phyloP scores from a whole-genome alignment of 2,888 invertebrate species.

The Gymnocheta viridis region DNA sequence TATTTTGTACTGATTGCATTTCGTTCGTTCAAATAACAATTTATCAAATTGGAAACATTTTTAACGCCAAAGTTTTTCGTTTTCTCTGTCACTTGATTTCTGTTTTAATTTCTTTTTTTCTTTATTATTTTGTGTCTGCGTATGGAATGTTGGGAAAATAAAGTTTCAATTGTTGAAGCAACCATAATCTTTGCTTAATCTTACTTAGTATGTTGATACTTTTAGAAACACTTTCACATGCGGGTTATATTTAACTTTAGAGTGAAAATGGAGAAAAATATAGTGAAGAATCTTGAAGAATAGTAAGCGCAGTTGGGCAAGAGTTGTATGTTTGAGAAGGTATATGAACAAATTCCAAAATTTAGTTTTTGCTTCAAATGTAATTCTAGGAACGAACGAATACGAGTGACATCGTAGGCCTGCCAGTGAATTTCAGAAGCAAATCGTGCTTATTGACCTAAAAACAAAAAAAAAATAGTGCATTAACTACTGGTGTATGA shows the following conservation, averaged over 20 bases:
- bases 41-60: conserved; percentile 69
- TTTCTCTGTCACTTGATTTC: conserved; percentile 23
- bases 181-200: conserved; percentile 68
- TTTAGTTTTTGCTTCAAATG: no score
- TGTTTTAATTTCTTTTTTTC: conserved; percentile 14
- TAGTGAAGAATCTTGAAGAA: background rate
- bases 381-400: no score
- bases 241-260: conserved; percentile 36
- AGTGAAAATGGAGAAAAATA: background rate
- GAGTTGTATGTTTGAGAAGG: no score
- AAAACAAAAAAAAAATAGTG: no score
- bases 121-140: conserved; percentile 23
- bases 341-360: no score
- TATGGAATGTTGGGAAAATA: conserved; percentile 29
- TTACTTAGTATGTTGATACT: conserved; percentile 66
- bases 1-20: conserved; percentile 36
- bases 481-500: no score
- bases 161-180: conserved; percentile 68
- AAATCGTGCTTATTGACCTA: no score
- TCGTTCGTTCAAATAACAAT: conserved; percentile 62
- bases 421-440: no score
- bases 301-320: background rate
- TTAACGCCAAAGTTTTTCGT: conserved; percentile 66
- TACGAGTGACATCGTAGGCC: no score
- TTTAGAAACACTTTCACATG: conserved; percentile 41